phyloP scores from a whole-genome alignment of 2,888 invertebrate species.

The Lasioglossum calceatum region DNA sequence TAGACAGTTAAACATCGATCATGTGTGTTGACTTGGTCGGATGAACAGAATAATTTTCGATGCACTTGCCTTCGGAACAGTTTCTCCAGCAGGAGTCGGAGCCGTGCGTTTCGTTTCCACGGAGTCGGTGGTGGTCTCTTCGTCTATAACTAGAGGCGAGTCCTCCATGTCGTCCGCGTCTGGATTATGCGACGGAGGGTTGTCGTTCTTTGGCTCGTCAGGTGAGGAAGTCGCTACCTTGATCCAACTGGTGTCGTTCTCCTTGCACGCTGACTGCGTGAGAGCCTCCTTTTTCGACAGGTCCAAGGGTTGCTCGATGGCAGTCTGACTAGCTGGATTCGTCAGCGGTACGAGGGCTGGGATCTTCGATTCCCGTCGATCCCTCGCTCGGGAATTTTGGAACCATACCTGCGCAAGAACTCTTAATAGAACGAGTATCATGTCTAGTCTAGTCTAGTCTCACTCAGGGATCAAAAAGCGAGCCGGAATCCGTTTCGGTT shows the following conservation, averaged over 20 bases:
- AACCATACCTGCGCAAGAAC: constrained; percentile 93
- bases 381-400: constrained; percentile 96
- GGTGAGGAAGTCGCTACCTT: constrained; percentile 77
- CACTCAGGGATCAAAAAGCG: no score
- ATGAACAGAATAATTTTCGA: neutral
- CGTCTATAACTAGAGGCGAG: constrained; percentile 82
- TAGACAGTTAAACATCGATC: neutral
- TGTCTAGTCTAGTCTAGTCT: no score
- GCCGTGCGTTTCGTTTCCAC: constrained; percentile 70
- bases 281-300: constrained; percentile 93
- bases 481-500: neutral
- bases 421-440: neutral
- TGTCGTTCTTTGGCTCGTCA: constrained; percentile 74
- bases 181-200: constrained; percentile 46
- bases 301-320: constrained; percentile 93
- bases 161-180: constrained; percentile 80
- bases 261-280: constrained; percentile 75
- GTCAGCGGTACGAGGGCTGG: constrained; percentile 81
- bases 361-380: constrained; percentile 88
- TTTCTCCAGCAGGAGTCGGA: constrained; percentile 50
- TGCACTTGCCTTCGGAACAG: constrained; percentile 65
- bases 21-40: neutral
- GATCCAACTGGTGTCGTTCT: constrained; percentile 72
- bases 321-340: constrained; percentile 72
- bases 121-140: constrained; percentile 79